Evolutionary conservation across 1,140 invertebrate genomes (phyloP).

Genomic region (Grapholita molesta): DNA sequence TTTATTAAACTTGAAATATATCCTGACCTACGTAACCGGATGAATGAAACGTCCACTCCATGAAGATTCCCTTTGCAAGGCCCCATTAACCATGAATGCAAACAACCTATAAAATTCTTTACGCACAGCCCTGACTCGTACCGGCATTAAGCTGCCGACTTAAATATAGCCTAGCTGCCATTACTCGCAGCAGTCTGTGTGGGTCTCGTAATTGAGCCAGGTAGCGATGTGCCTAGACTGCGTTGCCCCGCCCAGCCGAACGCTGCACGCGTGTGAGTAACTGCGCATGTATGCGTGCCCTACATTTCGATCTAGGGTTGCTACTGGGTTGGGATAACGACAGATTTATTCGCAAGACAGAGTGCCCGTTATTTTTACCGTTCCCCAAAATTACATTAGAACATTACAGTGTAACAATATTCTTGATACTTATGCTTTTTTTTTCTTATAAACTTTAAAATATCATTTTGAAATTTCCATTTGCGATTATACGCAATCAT

Average conservation of each 20-base stretch:
- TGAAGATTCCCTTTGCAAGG: slow-evolving; percentile 15
- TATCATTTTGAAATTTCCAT: no score
- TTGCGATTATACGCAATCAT: no score
- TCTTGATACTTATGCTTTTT: neutral
- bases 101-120: slow-evolving; percentile 26
- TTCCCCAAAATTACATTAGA: no score
- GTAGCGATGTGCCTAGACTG: slow-evolving; percentile 28
- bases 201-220: slow-evolving; percentile 26
- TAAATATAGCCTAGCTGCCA: slow-evolving; percentile 26
- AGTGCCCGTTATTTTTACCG: slow-evolving; percentile 21
- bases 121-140: slow-evolving; percentile 25
- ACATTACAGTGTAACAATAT: neutral
- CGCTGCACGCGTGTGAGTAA: slow-evolving; percentile 26
- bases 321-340: slow-evolving; percentile 25
- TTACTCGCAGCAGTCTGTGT: slow-evolving; percentile 14
- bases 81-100: slow-evolving; percentile 3
- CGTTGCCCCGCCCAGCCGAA: slow-evolving; percentile 21
- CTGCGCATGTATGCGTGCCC: slow-evolving; percentile 41
- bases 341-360: slow-evolving; percentile 27
- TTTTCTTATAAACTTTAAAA: no score
- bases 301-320: slow-evolving; percentile 39
- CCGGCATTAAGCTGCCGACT: slow-evolving; percentile 30
- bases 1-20: slow-evolving; percentile 11
- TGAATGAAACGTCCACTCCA: slow-evolving; percentile 13
- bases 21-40: slow-evolving; percentile 23